Evolutionary conservation across 2,797 vertebrate genomes (phyloP).

Genomic region (Urophycis tenuis): DNA sequence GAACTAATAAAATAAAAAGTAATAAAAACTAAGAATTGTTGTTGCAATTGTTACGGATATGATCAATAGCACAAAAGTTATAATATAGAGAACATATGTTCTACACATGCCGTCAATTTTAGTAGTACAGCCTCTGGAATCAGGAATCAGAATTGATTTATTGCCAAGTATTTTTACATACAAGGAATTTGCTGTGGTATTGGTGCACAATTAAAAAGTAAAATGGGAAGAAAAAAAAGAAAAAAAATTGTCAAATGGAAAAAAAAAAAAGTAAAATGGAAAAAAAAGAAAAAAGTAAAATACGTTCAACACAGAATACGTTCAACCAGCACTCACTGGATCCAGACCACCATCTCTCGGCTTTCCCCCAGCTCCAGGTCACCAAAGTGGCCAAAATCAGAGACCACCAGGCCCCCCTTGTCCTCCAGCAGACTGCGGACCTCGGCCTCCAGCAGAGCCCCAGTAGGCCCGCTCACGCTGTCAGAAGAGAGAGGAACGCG

Average conservation of each 20-base stretch:
- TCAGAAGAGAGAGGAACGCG: not conserved
- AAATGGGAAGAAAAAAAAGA: no score
- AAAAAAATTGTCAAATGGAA: no score
- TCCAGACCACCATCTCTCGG: conserved; percentile 71
- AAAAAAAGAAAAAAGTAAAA: no score
- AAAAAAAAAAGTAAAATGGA: no score
- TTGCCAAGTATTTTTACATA: no score
- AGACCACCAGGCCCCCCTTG: conserved; percentile 78
- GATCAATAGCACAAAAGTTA: not conserved
- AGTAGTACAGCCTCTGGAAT: not conserved
- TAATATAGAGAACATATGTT: not conserved
- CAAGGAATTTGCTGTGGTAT: no score
- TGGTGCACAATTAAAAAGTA: no score
- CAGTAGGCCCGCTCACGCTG: conserved; percentile 31
- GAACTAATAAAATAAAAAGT: no score
- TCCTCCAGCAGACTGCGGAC: conserved; percentile 66
- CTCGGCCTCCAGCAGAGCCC: conserved; percentile 32
- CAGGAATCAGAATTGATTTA: no score
- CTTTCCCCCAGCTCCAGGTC: conserved; percentile 72
- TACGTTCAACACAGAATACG: no score
- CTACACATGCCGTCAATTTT: not conserved
- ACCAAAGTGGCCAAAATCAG: conserved; percentile 76
- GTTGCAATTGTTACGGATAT: not conserved
- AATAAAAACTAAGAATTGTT: no score
- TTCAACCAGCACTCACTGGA: conserved; percentile 76